These are phyloP conservation scores for Brachypodius melanocephalos DNA, from an alignment of 2,113 vertebrate genomes.

Conservation along the genomic window DNA sequence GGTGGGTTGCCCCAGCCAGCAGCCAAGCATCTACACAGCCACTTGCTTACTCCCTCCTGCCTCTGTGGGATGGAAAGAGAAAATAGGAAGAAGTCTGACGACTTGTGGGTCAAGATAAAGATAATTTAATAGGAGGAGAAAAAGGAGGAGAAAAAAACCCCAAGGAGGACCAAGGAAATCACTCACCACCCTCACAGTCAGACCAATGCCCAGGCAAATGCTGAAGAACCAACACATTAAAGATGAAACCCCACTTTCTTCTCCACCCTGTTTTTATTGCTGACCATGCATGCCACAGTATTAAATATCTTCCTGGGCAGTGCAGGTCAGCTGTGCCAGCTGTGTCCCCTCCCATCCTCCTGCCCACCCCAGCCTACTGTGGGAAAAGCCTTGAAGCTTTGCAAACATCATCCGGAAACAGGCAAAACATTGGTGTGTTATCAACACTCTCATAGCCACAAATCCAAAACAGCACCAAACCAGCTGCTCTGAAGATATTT, in stretches of 20 bases:
- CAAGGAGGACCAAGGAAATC: not conserved
- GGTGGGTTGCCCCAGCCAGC: not conserved
- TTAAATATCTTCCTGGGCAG: not conserved
- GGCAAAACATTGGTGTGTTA: not conserved
- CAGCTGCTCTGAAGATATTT: not conserved
- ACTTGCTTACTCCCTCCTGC: not conserved
- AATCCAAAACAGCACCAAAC: not conserved
- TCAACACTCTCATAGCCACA: not conserved
- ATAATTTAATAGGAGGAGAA: not conserved
- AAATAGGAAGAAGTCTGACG: not conserved
- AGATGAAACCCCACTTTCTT: not conserved
- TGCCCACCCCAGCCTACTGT: not conserved
- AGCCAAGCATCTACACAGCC: not conserved
- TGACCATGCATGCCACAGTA: not conserved
- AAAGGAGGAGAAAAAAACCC: not conserved
- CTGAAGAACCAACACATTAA: not conserved
- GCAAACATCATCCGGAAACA: not conserved
- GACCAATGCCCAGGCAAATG: not conserved
- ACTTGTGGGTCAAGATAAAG: not conserved
- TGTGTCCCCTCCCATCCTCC: not conserved
- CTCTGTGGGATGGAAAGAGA: not conserved
- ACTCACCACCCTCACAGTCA: not conserved
- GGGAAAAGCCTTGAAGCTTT: not conserved
- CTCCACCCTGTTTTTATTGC: not conserved
- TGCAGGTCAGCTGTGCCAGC: not conserved